Conservation (phyloP, 2,113 vertebrate species). For the Colinus virginianus region DNA sequence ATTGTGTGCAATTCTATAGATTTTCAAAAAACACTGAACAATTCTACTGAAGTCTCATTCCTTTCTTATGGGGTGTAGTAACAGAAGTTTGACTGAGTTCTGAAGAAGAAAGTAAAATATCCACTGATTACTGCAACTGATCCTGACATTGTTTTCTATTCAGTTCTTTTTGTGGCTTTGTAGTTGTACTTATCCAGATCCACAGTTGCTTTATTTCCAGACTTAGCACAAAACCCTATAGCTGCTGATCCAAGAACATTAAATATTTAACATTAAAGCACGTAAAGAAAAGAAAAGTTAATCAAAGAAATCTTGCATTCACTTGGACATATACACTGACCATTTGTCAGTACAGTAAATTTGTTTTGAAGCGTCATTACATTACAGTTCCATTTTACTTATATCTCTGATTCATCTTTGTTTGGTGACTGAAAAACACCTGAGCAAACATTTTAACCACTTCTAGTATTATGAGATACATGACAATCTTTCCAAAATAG, state of each 20-base stretch:
- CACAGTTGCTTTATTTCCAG: slow-evolving; percentile 1
- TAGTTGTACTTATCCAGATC: slow-evolving; percentile 16
- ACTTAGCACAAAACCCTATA: slow-evolving; percentile 28
- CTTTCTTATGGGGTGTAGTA: slow-evolving; percentile 4
- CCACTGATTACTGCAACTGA: slow-evolving; percentile 44
- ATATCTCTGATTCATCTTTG: neutral
- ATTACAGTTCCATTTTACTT: neutral
- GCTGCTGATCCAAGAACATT: slow-evolving; percentile 46
- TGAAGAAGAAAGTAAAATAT: slow-evolving; percentile 40
- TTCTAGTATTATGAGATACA: neutral
- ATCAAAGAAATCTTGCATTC: slow-evolving; percentile 62
- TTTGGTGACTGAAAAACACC: neutral
- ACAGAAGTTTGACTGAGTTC: slow-evolving; percentile 3
- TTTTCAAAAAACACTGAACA: slow-evolving; percentile 38
- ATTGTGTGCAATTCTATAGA: neutral
- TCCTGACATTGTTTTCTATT: neutral
- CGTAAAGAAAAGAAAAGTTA: slow-evolving; percentile 53
- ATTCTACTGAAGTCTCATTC: slow-evolving; percentile 17
- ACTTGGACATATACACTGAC: neutral
- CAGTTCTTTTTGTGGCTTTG: neutral
- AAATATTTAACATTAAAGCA: slow-evolving; percentile 70
- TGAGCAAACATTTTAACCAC: slow-evolving; percentile 20
- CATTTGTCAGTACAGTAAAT: slow-evolving; percentile 18
- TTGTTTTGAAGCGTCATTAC: neutral
- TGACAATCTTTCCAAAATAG: neutral